Base-by-base conservation (phyloP, 2,113 vertebrate genomes). In the Nicator chloris region DNA sequence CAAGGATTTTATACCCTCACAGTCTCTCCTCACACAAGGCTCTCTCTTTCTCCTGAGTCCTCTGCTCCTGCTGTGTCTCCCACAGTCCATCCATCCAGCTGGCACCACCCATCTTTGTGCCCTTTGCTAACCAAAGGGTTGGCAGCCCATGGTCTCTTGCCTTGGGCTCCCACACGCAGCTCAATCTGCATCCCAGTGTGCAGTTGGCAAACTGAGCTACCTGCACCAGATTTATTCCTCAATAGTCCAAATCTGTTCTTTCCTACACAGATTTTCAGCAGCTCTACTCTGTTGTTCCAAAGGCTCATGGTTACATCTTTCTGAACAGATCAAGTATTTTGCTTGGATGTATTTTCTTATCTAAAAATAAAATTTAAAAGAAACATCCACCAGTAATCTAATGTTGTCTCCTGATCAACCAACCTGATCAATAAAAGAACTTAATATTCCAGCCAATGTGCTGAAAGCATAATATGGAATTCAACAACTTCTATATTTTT, bases 81-180 rank as follows among this genome's bases (percentile, higher is more conserved):
- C 37, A 59, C 21, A 35, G 31, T 27, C 6, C 45, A 51, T 23
- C 31, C 37, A 68, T 13, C 26, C 1, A 0, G 24, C 24, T 60
- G 31, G 24, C 24, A 51, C 8, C 44, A 26, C 26, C 31, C 26
- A 16, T 35, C 26, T 27, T 59, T 37, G 60, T 26, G 14, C 4
- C 26, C 53, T 76, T 66, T 59, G 37, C 44, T 22, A 5, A 6
- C 14, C 63, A 33, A 44, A 60, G 31, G 1, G 3, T 7, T 68
- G 53, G 72, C 37, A 37, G 53, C 6, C 51, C 37, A 23, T 0
- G 5, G 9, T 10, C 27, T 51, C 37, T 51, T 27, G 18, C 37
- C 37, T 60, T 11, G 0, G 13, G 44, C 18, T 51, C 27, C 33
- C 33, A 27, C 9, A 9, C 2, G 0, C 22, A 44, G 31, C 27